These are phyloP conservation scores for Hyalella azteca DNA, from an alignment of 2,888 invertebrate genomes.

Conservation along the genomic window DNA sequence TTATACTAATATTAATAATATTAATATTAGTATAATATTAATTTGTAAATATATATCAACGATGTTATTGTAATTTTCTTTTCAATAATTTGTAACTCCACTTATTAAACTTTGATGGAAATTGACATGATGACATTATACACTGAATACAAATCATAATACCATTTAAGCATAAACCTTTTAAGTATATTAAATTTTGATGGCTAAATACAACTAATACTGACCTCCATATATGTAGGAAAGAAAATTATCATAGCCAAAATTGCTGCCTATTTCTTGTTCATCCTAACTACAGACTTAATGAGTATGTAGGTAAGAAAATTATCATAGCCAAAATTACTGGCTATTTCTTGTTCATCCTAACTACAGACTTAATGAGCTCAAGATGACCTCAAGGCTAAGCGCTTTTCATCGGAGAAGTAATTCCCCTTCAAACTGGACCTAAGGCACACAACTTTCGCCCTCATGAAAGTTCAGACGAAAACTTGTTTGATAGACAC, in stretches of 20 bases:
- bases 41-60: no score
- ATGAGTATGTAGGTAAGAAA: background rate
- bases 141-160: no score
- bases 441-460: background rate
- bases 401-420: background rate
- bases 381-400: background rate
- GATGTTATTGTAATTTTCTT: no score
- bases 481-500: constrained; percentile 12
- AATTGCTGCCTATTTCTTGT: background rate
- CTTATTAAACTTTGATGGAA: no score
- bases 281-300: background rate
- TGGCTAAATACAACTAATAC: no score
- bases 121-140: no score
- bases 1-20: no score
- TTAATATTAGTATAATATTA: no score
- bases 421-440: background rate
- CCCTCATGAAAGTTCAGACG: constrained; percentile 7
- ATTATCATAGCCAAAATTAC: background rate
- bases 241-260: background rate
- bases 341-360: background rate
- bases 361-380: background rate
- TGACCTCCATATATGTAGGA: background rate
- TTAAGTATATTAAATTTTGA: no score
- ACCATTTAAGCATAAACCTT: no score
- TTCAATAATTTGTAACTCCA: no score